phyloP scores from a whole-genome alignment of 2,113 vertebrate species.

The Chionomys nivalis region DNA sequence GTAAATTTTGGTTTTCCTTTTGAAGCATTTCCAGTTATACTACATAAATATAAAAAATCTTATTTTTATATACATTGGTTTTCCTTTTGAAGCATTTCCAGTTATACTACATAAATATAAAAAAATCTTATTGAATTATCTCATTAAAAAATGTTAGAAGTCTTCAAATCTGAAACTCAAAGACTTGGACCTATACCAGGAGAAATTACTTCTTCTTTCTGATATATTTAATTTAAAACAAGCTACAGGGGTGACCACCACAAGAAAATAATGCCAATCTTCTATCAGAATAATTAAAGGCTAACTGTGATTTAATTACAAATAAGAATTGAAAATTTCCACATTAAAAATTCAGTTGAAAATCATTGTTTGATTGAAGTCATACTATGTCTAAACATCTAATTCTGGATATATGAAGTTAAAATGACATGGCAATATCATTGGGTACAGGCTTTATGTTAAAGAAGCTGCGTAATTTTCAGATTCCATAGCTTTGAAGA shows the following conservation, averaged over 20 bases:
- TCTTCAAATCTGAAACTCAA: constrained; percentile 22
- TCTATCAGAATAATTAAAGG: constrained; percentile 70
- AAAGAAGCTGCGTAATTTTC: not conserved
- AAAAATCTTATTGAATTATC: constrained; percentile 10
- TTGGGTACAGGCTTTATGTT: not conserved
- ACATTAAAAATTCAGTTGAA: constrained; percentile 17
- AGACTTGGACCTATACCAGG: constrained; percentile 52
- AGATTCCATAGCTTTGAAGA: not conserved
- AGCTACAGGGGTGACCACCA: constrained; percentile 48
- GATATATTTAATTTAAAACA: constrained; percentile 72
- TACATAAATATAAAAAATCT: constrained; percentile 44
- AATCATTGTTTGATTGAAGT: not conserved
- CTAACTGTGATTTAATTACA: constrained; percentile 73
- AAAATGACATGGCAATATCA: not conserved
- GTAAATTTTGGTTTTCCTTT: not conserved
- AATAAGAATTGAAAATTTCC: constrained; percentile 60
- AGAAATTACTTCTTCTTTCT: constrained; percentile 66
- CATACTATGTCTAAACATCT: constrained; percentile 37
- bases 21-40: constrained; percentile 44
- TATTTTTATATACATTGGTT: too few relatives aligned
- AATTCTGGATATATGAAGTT: not conserved
- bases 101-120: constrained; percentile 40
- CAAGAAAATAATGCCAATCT: constrained; percentile 66
- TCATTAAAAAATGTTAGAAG: constrained; percentile 35
- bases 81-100: too few relatives aligned